Evolutionary conservation across 2,797 vertebrate species (phyloP).

Genomic region (Zalophus californianus): DNA sequence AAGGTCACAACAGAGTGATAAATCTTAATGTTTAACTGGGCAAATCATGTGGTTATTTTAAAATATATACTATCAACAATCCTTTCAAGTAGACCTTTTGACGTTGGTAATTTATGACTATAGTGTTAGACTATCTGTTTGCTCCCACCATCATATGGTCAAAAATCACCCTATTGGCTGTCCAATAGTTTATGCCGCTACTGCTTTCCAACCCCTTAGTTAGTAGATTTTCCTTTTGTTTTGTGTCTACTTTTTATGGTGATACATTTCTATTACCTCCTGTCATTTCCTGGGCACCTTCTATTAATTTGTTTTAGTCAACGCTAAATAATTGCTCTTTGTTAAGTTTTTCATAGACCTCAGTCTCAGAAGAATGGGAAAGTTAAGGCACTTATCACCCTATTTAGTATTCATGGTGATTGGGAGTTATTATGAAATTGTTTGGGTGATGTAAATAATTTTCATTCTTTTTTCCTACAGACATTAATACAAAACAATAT

Average conservation of each 20-base stretch:
- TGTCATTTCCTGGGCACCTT: neutral
- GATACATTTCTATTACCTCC: neutral
- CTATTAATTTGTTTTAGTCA: constrained; percentile 23
- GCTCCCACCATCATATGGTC: neutral
- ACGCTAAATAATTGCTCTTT: neutral
- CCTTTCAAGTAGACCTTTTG: neutral
- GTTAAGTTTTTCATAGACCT: neutral
- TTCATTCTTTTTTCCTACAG: neutral
- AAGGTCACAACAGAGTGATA: neutral
- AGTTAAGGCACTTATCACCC: neutral
- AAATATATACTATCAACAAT: neutral
- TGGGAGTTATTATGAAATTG: neutral
- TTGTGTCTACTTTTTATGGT: neutral
- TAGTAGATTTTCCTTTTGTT: neutral
- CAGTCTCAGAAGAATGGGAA: neutral
- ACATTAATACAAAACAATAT: neutral
- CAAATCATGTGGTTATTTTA: neutral
- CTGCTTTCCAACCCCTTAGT: neutral
- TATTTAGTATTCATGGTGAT: neutral
- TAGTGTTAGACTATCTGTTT: neutral
- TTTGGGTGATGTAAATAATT: neutral
- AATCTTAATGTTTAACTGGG: neutral
- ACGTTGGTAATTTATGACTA: neutral
- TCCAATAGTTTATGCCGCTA: neutral
- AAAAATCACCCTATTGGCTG: neutral